phyloP scores from a whole-genome alignment of 1,140 invertebrate species.

The Musca vetustissima region DNA sequence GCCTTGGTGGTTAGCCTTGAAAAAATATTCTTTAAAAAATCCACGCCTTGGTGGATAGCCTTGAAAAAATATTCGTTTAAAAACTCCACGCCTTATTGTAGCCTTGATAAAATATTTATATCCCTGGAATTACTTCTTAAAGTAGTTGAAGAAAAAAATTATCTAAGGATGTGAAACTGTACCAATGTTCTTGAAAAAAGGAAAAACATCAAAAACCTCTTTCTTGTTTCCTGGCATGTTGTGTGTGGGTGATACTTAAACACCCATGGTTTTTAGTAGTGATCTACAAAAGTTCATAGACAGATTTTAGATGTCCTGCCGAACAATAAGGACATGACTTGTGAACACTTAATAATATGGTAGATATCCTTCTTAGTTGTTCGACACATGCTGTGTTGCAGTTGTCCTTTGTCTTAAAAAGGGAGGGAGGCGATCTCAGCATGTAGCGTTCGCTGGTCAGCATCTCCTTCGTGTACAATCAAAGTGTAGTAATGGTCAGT shows the following conservation, averaged over 20 bases:
- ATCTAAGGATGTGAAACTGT: too few species aligned
- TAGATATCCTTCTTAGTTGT: background rate
- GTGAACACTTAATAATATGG: slow-evolving; percentile 3
- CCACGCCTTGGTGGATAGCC: too few species aligned
- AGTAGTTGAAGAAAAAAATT: too few species aligned
- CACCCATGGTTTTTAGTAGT: background rate
- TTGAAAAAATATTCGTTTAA: too few species aligned
- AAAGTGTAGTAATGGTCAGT: background rate
- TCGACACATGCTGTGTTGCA: slow-evolving; percentile 1
- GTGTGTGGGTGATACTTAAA: background rate
- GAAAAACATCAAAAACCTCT: background rate
- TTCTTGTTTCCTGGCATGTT: too few species aligned
- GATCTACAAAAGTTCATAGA: background rate
- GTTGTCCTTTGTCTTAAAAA: background rate
- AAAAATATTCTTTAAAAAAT: too few species aligned
- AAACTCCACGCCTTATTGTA: too few species aligned
- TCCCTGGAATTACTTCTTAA: too few species aligned
- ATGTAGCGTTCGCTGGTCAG: background rate
- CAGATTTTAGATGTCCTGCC: background rate
- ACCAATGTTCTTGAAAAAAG: background rate
- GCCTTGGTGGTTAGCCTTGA: too few species aligned
- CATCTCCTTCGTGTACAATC: background rate
- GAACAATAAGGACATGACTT: background rate
- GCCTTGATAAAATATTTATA: too few species aligned
- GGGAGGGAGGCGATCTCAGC: background rate